These are phyloP conservation scores for Micromesistius poutassou DNA, from an alignment of 2,797 vertebrate species.

Conservation along the genomic window DNA sequence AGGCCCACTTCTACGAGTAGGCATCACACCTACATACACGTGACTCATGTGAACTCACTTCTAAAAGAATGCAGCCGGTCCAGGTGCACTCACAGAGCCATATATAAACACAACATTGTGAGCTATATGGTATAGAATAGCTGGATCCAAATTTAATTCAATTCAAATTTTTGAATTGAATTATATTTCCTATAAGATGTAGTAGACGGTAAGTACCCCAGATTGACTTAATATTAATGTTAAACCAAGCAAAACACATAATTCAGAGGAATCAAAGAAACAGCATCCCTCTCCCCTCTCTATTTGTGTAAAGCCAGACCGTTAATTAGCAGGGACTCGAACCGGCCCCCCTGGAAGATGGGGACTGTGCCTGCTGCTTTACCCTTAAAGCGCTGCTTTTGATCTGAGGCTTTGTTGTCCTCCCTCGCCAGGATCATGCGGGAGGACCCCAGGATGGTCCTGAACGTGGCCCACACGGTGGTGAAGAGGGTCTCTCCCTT, in stretches of 20 bases:
- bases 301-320: background rate
- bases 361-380: background rate
- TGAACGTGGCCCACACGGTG: constrained; percentile 87
- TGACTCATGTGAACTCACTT: background rate
- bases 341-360: background rate
- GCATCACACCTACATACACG: constrained; percentile 25
- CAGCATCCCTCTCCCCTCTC: background rate
- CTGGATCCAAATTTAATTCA: too few species aligned
- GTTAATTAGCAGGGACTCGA: background rate
- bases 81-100: background rate
- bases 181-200: too few species aligned
- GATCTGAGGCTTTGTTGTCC: background rate
- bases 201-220: too few species aligned
- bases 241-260: background rate
- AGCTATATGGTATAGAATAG: too few species aligned
- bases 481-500: constrained; percentile 88
- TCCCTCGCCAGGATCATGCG: constrained; percentile 84
- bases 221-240: background rate
- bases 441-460: constrained; percentile 82
- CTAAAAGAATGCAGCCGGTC: background rate
- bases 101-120: background rate
- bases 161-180: too few species aligned
- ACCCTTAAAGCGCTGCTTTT: background rate
- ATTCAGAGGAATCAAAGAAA: background rate
- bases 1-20: constrained; percentile 93